Evolutionary conservation across 2,113 vertebrate genomes (phyloP), one percentile per base, ranked within the genome.

Genomic region (Mixornis gularis): DNA sequence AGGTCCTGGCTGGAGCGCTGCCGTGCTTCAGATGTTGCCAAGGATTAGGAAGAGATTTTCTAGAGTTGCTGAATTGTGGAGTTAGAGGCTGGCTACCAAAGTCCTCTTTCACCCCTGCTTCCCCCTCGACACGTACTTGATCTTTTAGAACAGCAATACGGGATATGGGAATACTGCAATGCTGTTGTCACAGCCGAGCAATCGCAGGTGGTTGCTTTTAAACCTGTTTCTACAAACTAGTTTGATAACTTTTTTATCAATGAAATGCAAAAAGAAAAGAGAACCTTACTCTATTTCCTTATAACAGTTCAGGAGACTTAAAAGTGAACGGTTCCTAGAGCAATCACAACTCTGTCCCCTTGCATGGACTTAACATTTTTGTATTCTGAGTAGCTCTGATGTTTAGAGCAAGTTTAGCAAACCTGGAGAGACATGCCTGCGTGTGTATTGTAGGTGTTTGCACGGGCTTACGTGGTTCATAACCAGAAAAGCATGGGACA

Each of bases 231-330:
- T 95, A 89, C 95, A 92, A 96, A 97, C 96, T 66, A 92, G 53
- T 96, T 97, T 97, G 94, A 91, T 97, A 98, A 97, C 93, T 97
- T 98, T 97, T 96, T 96, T 97, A 97, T 97, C 96, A 58, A 85
- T 95, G 89, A 90, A 96, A 96, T 95, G 92, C 83, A 96, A 95
- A 97, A 97, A 95, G 74, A 92, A 91, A 87, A 84, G 56, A 91
- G 87, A 80, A 74, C 32, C 58, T 46, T 92, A 92, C 95, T 94
- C 96, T 96, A 89, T 92, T 95, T 94, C 94, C 95, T 73, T 79
- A 19, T 79, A 95, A 91, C 41, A 36, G 79, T 97, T 96, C 94
- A 96, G 95, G 96, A 97, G 91, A 93, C 80, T 93, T 87, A 90
- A 66, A 87, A 83, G 63, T 52, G 46, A 92, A 48, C 4, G 44